Percentiles rank a stretch among this genome's conserved stretches.
These are phyloP conservation scores for Dreissena polymorpha DNA, from an alignment of 1,140 invertebrate species.

Conservation along the genomic window DNA sequence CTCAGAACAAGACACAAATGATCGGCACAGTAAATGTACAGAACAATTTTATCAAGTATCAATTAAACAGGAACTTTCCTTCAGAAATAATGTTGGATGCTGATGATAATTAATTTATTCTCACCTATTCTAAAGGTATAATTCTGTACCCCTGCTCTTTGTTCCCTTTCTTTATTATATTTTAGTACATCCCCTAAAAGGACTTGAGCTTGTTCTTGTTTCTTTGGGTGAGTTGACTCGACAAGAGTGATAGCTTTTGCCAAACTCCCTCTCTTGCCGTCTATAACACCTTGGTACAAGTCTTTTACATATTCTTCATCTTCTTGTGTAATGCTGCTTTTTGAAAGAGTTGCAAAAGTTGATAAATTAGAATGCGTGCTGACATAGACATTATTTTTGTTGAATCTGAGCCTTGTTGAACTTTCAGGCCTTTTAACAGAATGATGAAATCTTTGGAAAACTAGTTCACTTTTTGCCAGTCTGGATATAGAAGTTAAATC, in stretches of 20 bases:
- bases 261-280: conserved; percentile 69
- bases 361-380: too few relatives aligned
- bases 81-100: not conserved
- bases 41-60: too few relatives aligned
- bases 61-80: too few relatives aligned
- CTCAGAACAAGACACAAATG: too few relatives aligned
- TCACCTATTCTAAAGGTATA: conserved; percentile 81
- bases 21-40: too few relatives aligned
- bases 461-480: too few relatives aligned
- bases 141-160: conserved; percentile 58
- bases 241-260: conserved; percentile 82
- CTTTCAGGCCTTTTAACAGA: too few relatives aligned
- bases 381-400: too few relatives aligned
- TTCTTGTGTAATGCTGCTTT: not conserved
- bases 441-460: too few relatives aligned
- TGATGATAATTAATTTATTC: not conserved
- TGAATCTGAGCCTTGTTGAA: too few relatives aligned
- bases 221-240: conserved; percentile 81
- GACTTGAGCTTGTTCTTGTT: conserved; percentile 79
- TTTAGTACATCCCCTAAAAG: conserved; percentile 80
- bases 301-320: conserved; percentile 41
- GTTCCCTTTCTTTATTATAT: conserved; percentile 69
- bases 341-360: too few relatives aligned
- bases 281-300: conserved; percentile 50
- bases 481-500: too few relatives aligned